phyloP scores from a whole-genome alignment of 2,888 invertebrate species.

The Lasioglossum vierecki region DNA sequence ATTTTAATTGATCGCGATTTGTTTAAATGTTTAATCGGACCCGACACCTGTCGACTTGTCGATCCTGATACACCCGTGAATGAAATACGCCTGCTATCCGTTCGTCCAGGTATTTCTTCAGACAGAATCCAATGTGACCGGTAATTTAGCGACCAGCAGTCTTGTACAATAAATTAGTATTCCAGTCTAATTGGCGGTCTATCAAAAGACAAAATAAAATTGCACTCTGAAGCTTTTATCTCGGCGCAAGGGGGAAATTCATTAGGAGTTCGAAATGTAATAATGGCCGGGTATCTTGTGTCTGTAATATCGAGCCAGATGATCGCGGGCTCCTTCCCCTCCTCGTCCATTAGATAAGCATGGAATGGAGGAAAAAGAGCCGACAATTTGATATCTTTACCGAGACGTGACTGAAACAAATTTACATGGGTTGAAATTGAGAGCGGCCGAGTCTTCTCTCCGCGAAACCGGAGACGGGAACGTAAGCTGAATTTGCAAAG shows the following conservation, averaged over 20 bases:
- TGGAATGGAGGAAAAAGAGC: conserved; percentile 16
- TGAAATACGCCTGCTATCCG: neutral
- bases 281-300: neutral
- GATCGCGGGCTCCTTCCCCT: neutral
- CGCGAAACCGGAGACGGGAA: conserved; percentile 46
- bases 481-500: conserved; percentile 49
- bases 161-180: neutral
- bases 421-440: conserved; percentile 34
- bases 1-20: conserved; percentile 36
- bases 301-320: neutral
- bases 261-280: conserved; percentile 2
- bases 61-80: neutral
- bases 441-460: conserved; percentile 31
- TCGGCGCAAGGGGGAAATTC: neutral
- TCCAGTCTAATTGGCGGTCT: neutral
- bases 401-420: conserved; percentile 32
- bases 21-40: conserved; percentile 9
- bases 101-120: too few relatives aligned
- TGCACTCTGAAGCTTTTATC: neutral
- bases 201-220: neutral
- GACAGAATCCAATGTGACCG: too few relatives aligned
- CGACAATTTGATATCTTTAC: conserved; percentile 47
- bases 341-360: conserved; percentile 13
- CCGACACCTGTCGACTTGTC: neutral
- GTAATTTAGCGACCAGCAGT: too few relatives aligned